Conservation (phyloP, 1,140 invertebrate species). For the Hesperophylax magnus region DNA sequence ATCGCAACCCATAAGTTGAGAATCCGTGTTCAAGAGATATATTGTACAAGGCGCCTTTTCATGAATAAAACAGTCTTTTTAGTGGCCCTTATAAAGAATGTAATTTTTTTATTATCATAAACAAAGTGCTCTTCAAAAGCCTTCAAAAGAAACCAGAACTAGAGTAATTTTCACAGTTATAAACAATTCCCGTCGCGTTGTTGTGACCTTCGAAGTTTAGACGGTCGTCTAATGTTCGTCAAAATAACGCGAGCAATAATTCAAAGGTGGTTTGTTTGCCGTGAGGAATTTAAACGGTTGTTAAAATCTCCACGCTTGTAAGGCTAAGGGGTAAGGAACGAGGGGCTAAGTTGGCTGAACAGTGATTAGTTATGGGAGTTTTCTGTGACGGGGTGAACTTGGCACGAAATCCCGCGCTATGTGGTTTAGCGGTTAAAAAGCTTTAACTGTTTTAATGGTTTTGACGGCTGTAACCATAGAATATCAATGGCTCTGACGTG, state of each 20-base stretch:
- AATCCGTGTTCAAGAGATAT: too few species aligned
- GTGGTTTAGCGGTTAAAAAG: neutral
- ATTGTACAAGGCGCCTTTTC: too few species aligned
- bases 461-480: too few species aligned
- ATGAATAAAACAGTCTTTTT: too few species aligned
- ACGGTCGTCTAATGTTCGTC: neutral
- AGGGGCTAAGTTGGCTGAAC: neutral
- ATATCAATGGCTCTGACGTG: too few species aligned
- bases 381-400: constrained; percentile 2
- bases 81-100: too few species aligned
- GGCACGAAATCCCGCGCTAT: neutral
- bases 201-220: neutral
- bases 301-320: constrained; percentile 2
- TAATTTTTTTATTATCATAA: too few species aligned
- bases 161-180: neutral
- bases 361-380: constrained; percentile 10
- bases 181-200: neutral
- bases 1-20: too few species aligned
- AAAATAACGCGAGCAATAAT: constrained; percentile 9
- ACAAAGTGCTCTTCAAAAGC: too few species aligned
- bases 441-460: too few species aligned
- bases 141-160: neutral
- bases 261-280: neutral
- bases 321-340: neutral
- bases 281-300: neutral